Base-by-base conservation (phyloP, 2,888 invertebrate species). In the Ophioninae sp. region DNA sequence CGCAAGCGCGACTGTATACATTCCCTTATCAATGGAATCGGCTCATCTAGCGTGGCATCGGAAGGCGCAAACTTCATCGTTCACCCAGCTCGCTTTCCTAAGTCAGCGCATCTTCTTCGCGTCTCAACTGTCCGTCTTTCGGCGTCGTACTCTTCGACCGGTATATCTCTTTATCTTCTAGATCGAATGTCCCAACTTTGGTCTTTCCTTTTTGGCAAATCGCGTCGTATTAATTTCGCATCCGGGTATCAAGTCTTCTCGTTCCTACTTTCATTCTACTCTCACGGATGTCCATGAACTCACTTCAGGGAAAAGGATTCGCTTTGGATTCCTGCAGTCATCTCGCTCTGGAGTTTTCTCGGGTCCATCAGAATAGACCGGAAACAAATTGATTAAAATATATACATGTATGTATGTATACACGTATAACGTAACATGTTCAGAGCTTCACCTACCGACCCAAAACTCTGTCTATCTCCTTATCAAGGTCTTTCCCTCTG, bases 211-310 rank as follows among this genome's bases (percentile, higher is more conserved):
- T 20, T 22, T 79, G 84, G 41, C 80, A 80, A 85, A 85, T 76
- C 83, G 79, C 68, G 17, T 51, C 83, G 84, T 87, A 88, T 88
- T 89, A 88, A 88, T 89, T 87, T 87, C 87, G 75, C 79, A 68
- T 79, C 64, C 61, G 78, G 74, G 30, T 75, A 83, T 79, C 71
- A 20, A 44, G 69, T 72, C 75, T 68, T 39, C 30, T 68, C 59
- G 64, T 63, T 61, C 41, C 67, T 63, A 37, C 64, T 51, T 78
- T 61, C 56, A 58, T 37, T 58, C 30, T 64, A 61, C 67, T 44
- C 61, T 51, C 56, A 3, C 56, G 8, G 72, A 23, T 51, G 20
- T 83, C 56, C 37, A 30, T 30, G 30, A 65, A 64, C 51, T 65
- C 41, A 74, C 72, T 71, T 20, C 51, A 59, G 44, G 39, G 56